These are phyloP conservation scores for Lathamus discolor DNA, from an alignment of 2,113 vertebrate genomes.

Conservation along the genomic window DNA sequence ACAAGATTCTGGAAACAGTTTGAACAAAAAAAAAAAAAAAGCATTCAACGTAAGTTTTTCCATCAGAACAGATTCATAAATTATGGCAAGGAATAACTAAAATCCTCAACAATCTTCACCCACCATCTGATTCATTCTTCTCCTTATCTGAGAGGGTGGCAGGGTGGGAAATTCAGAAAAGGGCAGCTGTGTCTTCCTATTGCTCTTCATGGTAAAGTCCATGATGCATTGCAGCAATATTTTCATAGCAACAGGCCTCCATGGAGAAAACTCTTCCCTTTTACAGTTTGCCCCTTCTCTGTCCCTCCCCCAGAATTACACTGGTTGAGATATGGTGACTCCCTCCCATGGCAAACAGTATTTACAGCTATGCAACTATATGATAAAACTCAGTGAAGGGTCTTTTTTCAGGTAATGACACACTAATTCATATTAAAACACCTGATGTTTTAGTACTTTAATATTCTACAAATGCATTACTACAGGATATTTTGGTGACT, in stretches of 20 bases:
- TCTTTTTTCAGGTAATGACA: not conserved
- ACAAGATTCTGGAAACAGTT: not conserved
- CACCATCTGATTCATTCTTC: not conserved
- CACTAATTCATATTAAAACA: not conserved
- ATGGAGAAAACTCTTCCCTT: not conserved
- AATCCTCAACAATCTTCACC: not conserved
- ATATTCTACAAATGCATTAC: not conserved
- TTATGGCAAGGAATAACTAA: not conserved
- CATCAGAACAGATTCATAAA: not conserved
- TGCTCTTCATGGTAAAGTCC: not conserved
- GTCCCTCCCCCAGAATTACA: not conserved
- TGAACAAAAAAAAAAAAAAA: not conserved
- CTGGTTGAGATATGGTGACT: not conserved
- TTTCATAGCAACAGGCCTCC: not conserved
- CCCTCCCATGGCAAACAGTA: not conserved
- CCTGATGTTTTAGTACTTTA: not conserved
- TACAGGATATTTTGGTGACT: not conserved
- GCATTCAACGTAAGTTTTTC: not conserved
- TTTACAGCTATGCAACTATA: not conserved
- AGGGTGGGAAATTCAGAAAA: not conserved
- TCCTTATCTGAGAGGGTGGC: not conserved
- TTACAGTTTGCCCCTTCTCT: not conserved
- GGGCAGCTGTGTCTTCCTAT: not conserved
- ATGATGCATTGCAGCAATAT: not conserved
- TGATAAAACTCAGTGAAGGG: not conserved